A percentile compares a stretch with the other conserved stretches of the same genome.
Conservation (phyloP, 2,888 invertebrate genomes). For the Cheilosia variabilis region DNA sequence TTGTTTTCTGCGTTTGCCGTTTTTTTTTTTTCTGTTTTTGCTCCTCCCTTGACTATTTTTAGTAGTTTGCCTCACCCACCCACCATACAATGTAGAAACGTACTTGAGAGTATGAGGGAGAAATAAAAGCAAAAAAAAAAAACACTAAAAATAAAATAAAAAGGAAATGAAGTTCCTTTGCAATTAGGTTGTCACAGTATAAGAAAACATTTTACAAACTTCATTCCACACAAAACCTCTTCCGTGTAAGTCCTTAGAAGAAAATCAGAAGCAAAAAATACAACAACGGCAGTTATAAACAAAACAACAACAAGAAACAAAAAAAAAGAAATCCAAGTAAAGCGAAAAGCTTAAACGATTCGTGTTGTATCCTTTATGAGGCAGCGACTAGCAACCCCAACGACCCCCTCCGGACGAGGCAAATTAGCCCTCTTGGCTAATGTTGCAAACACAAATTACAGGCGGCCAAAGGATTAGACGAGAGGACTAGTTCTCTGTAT, state of each 20-base stretch:
- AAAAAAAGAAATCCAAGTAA: slow-evolving; percentile 13
- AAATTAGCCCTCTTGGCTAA: slow-evolving; percentile 67
- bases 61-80: slow-evolving; percentile 24
- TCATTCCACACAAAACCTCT: slow-evolving; percentile 52
- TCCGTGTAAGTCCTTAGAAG: slow-evolving; percentile 43
- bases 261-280: not conserved
- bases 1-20: slow-evolving; percentile 7
- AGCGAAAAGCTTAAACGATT: slow-evolving; percentile 61
- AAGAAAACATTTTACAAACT: slow-evolving; percentile 63
- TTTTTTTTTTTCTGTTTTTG: not conserved
- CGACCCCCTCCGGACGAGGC: slow-evolving; percentile 32
- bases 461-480: slow-evolving; percentile 33
- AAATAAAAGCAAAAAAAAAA: not conserved
- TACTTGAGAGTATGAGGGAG: not conserved
- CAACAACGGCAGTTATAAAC: slow-evolving; percentile 15
- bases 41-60: slow-evolving; percentile 1
- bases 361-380: slow-evolving; percentile 47
- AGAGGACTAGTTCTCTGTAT: not conserved
- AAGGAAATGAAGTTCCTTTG: slow-evolving; percentile 65
- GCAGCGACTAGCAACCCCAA: not conserved
- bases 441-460: slow-evolving; percentile 57
- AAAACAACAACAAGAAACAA: not conserved
- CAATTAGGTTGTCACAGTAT: slow-evolving; percentile 73
- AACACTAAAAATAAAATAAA: slow-evolving; percentile 9
- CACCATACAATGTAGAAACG: not conserved